A percentile compares a stretch with the other conserved stretches of the same genome.
Conservation (phyloP, 2,797 vertebrate species). For the Poliocrania exsul region DNA sequence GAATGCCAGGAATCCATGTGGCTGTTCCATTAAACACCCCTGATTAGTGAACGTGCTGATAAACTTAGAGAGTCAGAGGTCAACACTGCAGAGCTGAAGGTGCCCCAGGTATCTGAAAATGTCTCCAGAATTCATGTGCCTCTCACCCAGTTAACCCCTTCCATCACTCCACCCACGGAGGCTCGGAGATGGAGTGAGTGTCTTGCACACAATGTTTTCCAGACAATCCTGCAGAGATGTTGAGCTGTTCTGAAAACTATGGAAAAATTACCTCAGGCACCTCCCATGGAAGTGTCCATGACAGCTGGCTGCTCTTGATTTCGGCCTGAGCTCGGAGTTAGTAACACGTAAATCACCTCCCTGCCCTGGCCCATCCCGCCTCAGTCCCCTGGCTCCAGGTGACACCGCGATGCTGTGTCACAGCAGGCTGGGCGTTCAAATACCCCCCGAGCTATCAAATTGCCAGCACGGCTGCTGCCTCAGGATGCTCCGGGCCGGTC, state of each 20-base stretch:
- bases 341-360: accelerated
- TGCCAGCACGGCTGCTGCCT: background rate
- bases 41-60: constrained; percentile 74
- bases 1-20: constrained; percentile 72
- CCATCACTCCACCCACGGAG: background rate
- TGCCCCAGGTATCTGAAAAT: constrained; percentile 71
- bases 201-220: background rate
- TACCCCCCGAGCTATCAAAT: background rate
- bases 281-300: background rate
- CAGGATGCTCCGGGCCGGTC: background rate
- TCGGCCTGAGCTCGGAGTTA: background rate
- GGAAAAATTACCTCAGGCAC: background rate
- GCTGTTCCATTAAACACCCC: constrained; percentile 76
- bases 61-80: constrained; percentile 70
- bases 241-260: background rate
- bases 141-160: constrained; percentile 52
- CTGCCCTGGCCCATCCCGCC: background rate
- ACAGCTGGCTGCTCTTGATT: background rate
- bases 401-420: background rate
- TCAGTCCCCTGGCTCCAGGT: background rate
- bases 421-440: background rate
- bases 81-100: constrained; percentile 56
- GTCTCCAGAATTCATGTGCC: constrained; percentile 28
- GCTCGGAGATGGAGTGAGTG: background rate
- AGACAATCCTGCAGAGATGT: background rate